Base-by-base conservation (phyloP, 2,797 vertebrate genomes). In the Neosalanx taihuensis region DNA sequence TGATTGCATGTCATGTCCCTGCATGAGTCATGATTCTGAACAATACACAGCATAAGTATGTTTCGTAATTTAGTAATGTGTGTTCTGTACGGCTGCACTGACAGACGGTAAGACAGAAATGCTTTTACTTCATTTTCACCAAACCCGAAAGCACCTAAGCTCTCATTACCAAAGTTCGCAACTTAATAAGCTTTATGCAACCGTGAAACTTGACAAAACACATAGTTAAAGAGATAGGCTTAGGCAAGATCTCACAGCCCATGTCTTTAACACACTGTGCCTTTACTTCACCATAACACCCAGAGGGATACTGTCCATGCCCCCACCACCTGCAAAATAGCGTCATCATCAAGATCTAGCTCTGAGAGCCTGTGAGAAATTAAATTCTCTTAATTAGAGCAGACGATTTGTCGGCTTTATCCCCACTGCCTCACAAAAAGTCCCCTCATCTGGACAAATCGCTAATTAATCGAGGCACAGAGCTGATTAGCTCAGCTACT, bases 331-430 rank as follows among this genome's bases (percentile, higher is more conserved):
- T 49, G 6, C 49, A 29, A 46, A 71, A 46, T 15, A 37, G 68
- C 41, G 41, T 46, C 58, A 72, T 82, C 81, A 86, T 88, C 84
- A 83, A 87, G 85, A 81, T 88, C 83, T 87, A 83, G 85, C 82
- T 81, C 83, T 79, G 85, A 85, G 85, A 85, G 85, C 75, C 82
- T 82, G 82, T 83, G 88, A 89, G 79, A 90, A 90, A 91, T 90
- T 85, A 88, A 89, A 90, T 91, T 87, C 79, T 76, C 74, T 77
- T 91, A 90, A 92, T 91, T 91, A 89, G 87, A 85, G 82, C 87
- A 82, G 83, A 82, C 87, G 84, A 89, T 89, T 89, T 89, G 67
- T 78, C 75, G 76, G 84, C 81, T 80, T 87, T 85, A 83, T 87
- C 82, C 86, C 67, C 76, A 26, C 84, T 12, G 81, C 86, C 79